Evolutionary conservation across 1,140 invertebrate genomes (phyloP).

Genomic region (Yoshiicerus persimilis): DNA sequence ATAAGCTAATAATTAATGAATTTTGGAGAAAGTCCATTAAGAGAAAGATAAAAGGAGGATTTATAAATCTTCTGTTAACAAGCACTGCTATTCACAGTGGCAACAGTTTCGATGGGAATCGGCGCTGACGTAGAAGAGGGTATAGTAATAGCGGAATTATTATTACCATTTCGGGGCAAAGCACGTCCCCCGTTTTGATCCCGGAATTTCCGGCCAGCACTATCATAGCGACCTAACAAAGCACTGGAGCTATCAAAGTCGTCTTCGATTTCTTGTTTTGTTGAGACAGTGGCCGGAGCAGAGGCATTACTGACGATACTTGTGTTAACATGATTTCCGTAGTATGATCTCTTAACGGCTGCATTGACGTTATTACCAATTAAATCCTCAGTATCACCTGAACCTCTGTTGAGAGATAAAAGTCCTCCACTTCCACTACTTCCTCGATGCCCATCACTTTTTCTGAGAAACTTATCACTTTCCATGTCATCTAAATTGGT

Average conservation of each 20-base stretch:
- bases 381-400: neutral
- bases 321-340: constrained; percentile 17
- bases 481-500: constrained; percentile 1
- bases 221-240: constrained; percentile 24
- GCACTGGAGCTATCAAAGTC: constrained; percentile 40
- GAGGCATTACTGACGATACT: neutral
- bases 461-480: constrained; percentile 5
- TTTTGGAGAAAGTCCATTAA: neutral
- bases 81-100: constrained; percentile 3
- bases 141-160: constrained; percentile 27
- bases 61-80: neutral
- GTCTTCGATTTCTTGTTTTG: constrained; percentile 35
- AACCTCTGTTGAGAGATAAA: neutral
- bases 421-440: constrained; percentile 9
- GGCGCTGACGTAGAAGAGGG: neutral
- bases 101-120: constrained; percentile 9
- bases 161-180: constrained; percentile 47
- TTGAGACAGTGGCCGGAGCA: neutral
- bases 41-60: neutral
- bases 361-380: constrained; percentile 17
- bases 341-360: neutral
- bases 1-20: neutral
- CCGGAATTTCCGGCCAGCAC: constrained; percentile 29
- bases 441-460: constrained; percentile 8
- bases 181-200: constrained; percentile 34